Base-by-base conservation (phyloP, 2,113 vertebrate species). In the Dromaius novaehollandiae region DNA sequence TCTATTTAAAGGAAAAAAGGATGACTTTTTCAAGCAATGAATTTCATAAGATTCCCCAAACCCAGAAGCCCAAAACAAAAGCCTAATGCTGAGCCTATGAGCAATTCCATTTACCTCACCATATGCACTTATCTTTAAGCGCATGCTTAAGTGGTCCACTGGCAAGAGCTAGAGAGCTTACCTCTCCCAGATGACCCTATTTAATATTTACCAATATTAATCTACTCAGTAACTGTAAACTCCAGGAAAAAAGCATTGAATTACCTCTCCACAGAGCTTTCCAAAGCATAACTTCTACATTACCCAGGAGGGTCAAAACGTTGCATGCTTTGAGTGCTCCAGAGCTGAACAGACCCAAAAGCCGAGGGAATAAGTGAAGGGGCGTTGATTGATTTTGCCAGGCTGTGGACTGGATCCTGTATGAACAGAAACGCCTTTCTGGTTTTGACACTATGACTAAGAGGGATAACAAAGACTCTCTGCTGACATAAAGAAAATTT, bases 111-210 rank as follows among this genome's bases (percentile, higher is more conserved):
- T 89, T 83, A 93, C 85, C 73, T 90, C 83, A 93, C 77, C 55
- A 40, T 2, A 2, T 12, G 15, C 61, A 15, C 91, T 97, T 95
- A 94, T 91, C 93, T 89, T 78, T 58, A 74, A 93, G 78, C 89
- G 60, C 74, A 46, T 80, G 58, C 85, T 88, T 94, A 95, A 95
- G 94, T 95, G 93, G 55, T 94, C 95, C 91, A 63, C 12, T 96
- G 95, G 96, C 94, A 96, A 66, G 56, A 80, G 53, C 74, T 82
- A 32, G 42, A 93, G 78, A 28, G 25, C 82, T 89, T 55, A n/a
- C 79, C 28, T 79, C 55, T 58, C 93, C 93, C 82, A 66, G 84
- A 91, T 93, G 91, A 96, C 87, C 71, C 68, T 76, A 25, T 78
- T 91, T 91, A 77, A 90, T 95, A 93, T 93, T 94, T 95, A 86